These are phyloP conservation scores for Burhinus oedicnemus DNA, from an alignment of 2,113 vertebrate genomes.

Conservation along the genomic window DNA sequence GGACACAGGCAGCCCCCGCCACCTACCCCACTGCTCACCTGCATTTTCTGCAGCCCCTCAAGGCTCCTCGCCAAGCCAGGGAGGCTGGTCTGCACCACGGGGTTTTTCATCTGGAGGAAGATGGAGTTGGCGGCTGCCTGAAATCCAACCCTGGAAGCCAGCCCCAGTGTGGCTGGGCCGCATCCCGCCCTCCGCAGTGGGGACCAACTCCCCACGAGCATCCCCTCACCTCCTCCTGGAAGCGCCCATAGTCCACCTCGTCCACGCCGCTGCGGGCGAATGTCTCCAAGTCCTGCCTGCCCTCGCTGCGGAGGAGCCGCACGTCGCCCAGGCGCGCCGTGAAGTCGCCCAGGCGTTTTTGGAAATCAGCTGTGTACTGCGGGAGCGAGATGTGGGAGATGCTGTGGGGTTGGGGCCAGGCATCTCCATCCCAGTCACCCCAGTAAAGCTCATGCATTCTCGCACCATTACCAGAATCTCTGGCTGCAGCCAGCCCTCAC, in stretches of 20 bases:
- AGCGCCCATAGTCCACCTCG: conserved; percentile 28
- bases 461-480: rapidly evolving
- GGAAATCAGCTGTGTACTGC: conserved; percentile 64
- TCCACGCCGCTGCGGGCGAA: conserved; percentile 63
- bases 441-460: rapidly evolving
- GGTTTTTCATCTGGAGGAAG: conserved; percentile 62
- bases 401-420: neutral
- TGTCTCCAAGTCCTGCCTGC: conserved; percentile 64
- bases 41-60: conserved; percentile 58
- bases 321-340: neutral
- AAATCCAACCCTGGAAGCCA: neutral
- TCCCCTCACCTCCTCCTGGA: conserved; percentile 69
- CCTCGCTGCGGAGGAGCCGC: conserved; percentile 59
- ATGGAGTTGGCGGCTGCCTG: rapidly evolving
- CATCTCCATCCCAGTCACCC: neutral
- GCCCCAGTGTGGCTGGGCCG: rapidly evolving
- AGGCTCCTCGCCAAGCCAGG: conserved; percentile 39
- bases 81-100: conserved; percentile 51
- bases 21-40: neutral
- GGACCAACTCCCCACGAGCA: too few relatives aligned
- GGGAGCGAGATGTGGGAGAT: rapidly evolving
- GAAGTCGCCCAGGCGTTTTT: conserved; percentile 46
- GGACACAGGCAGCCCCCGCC: rapidly evolving
- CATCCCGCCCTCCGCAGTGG: rapidly evolving
- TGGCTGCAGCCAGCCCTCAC: conserved; percentile 35